A percentile compares a stretch with the other conserved stretches of the same genome.
These are phyloP conservation scores for Nephrotoma flavescens DNA, from an alignment of 2,888 invertebrate species.

Conservation along the genomic window DNA sequence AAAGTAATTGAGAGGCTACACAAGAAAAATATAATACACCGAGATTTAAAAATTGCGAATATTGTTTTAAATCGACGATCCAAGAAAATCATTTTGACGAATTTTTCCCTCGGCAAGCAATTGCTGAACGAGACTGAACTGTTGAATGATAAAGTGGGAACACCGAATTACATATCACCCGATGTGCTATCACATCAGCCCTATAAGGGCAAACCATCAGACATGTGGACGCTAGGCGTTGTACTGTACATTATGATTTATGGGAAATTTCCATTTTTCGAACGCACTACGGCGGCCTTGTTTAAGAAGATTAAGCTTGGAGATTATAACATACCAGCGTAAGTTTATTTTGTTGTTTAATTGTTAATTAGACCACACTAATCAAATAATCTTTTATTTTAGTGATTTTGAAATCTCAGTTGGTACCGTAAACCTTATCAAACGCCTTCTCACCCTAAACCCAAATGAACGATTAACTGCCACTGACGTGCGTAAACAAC, in stretches of 20 bases:
- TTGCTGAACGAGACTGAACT: slow-evolving; percentile 41
- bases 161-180: slow-evolving; percentile 68
- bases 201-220: slow-evolving; percentile 63
- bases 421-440: slow-evolving; percentile 37
- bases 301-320: slow-evolving; percentile 62
- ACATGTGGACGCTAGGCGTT: slow-evolving; percentile 72
- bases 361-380: background rate
- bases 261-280: slow-evolving; percentile 70
- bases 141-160: slow-evolving; percentile 44
- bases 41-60: slow-evolving; percentile 63
- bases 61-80: slow-evolving; percentile 56
- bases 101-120: slow-evolving; percentile 49
- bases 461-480: slow-evolving; percentile 52
- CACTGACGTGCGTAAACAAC: slow-evolving; percentile 35
- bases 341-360: slow-evolving; percentile 22
- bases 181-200: slow-evolving; percentile 64
- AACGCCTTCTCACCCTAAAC: slow-evolving; percentile 49
- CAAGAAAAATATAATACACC: slow-evolving; percentile 61
- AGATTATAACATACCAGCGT: slow-evolving; percentile 59
- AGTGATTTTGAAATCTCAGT: slow-evolving; percentile 7
- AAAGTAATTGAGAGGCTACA: slow-evolving; percentile 58
- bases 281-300: slow-evolving; percentile 53
- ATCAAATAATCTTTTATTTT: background rate
- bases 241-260: slow-evolving; percentile 66
- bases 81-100: slow-evolving; percentile 49